These are phyloP conservation scores for Limnephilus auricula DNA, from an alignment of 2,888 invertebrate species.

Conservation along the genomic window DNA sequence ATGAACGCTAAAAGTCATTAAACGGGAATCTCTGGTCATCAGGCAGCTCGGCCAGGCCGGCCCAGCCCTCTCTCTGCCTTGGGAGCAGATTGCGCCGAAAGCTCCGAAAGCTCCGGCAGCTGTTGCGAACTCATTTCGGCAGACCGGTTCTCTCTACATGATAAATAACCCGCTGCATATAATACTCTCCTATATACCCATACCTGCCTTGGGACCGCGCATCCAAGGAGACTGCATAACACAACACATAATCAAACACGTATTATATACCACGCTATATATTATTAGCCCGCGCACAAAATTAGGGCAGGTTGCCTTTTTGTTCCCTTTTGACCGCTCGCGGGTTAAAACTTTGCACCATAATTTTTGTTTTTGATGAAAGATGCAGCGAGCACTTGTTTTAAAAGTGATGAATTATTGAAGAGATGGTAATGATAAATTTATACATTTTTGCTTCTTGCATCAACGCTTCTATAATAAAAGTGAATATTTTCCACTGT, in stretches of 20 bases:
- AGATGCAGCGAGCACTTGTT: not conserved
- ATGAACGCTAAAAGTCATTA: conserved; percentile 48
- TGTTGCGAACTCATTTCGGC: conserved; percentile 58
- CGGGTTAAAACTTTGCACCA: not conserved
- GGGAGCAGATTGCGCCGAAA: conserved; percentile 47
- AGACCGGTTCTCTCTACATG: conserved; percentile 67
- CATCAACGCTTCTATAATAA: not conserved
- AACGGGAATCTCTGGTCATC: conserved; percentile 23
- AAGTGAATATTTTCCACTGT: not conserved
- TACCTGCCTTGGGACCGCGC: conserved; percentile 45
- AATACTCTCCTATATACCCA: conserved; percentile 50
- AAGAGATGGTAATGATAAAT: not conserved
- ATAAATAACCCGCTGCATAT: conserved; percentile 69
- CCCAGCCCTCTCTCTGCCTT: not conserved
- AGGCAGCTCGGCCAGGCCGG: not conserved
- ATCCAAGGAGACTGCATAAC: conserved; percentile 19
- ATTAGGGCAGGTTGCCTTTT: not conserved
- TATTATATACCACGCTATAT: conserved; percentile 16
- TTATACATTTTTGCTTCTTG: not conserved
- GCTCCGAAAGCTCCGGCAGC: conserved; percentile 49
- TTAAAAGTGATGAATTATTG: not conserved
- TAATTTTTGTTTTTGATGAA: not conserved
- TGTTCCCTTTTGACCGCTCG: not conserved
- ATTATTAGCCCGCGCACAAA: not conserved
- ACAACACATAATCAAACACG: not conserved